A percentile compares a stretch with the other conserved stretches of the same genome.
Conservation (phyloP, 2,888 invertebrate species). For the Alsophila aescularia region DNA sequence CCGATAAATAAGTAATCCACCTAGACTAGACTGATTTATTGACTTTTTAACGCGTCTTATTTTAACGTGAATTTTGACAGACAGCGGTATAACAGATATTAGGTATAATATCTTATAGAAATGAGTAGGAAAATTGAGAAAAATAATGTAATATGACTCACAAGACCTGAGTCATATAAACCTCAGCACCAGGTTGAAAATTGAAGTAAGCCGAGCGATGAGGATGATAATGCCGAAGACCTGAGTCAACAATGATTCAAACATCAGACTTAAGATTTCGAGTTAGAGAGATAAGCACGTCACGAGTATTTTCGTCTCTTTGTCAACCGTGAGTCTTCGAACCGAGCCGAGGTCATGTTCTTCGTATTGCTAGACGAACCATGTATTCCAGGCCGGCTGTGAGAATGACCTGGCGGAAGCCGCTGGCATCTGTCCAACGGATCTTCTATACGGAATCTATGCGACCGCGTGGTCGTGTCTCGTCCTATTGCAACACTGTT, state of each 20-base stretch:
- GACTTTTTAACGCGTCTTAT: not conserved
- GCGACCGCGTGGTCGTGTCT: constrained; percentile 35
- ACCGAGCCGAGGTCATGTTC: constrained; percentile 25
- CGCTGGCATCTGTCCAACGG: constrained; percentile 58
- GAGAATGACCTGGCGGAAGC: constrained; percentile 71
- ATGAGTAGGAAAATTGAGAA: not conserved
- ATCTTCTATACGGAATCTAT: constrained; percentile 37
- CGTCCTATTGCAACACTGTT: constrained; percentile 44
- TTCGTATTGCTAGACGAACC: constrained; percentile 29
- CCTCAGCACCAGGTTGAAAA: not conserved
- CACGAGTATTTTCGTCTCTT: constrained; percentile 40
- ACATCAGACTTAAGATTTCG: constrained; percentile 26
- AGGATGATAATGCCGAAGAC: not conserved
- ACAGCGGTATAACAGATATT: no score
- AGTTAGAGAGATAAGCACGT: constrained; percentile 23
- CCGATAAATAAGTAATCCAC: constrained; percentile 44
- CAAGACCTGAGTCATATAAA: constrained; percentile 4
- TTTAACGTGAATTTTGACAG: no score
- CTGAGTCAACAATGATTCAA: constrained; percentile 17
- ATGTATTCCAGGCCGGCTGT: constrained; percentile 54
- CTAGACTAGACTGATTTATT: constrained; percentile 40
- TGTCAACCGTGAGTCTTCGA: constrained; percentile 27
- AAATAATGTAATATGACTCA: constrained; percentile 15
- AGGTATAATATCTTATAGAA: constrained; percentile 16
- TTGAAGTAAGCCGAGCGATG: not conserved